Evolutionary conservation across 2,113 vertebrate species (phyloP).

Genomic region (Gobio gobio): DNA sequence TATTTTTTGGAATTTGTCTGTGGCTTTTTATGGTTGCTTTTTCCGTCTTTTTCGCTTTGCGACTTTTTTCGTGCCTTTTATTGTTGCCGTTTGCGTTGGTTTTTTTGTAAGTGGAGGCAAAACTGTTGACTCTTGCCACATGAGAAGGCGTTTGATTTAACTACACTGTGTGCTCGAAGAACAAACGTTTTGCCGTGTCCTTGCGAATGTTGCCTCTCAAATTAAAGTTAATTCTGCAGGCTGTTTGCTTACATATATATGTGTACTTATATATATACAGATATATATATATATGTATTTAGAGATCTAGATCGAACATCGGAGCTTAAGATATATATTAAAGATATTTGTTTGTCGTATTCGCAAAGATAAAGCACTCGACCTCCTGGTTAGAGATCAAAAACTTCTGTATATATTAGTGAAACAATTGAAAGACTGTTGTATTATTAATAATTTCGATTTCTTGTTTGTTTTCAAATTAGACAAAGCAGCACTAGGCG

Average conservation of each 20-base stretch:
- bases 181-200: conserved; percentile 22
- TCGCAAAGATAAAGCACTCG: conserved; percentile 50
- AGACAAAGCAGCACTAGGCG: conserved; percentile 48
- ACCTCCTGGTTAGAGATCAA: conserved; percentile 48
- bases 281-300: conserved; percentile 35
- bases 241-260: conserved; percentile 27
- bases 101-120: not conserved
- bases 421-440: conserved; percentile 58
- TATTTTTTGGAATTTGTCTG: not conserved
- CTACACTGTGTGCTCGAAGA: conserved; percentile 45
- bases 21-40: conserved; percentile 20
- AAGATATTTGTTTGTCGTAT: conserved; percentile 55
- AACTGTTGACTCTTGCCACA: not conserved
- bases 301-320: conserved; percentile 28
- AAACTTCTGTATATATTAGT: conserved; percentile 65
- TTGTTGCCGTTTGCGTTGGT: not conserved
- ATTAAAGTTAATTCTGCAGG: conserved; percentile 38
- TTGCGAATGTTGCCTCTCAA: conserved; percentile 46
- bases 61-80: conserved; percentile 1
- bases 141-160: not conserved
- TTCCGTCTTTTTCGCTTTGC: not conserved
- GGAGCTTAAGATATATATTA: conserved; percentile 49
- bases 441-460: conserved; percentile 64
- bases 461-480: conserved; percentile 57
- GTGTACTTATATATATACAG: conserved; percentile 20